phyloP scores from a whole-genome alignment of 2,113 vertebrate species.

The Chaetura pelagica region DNA sequence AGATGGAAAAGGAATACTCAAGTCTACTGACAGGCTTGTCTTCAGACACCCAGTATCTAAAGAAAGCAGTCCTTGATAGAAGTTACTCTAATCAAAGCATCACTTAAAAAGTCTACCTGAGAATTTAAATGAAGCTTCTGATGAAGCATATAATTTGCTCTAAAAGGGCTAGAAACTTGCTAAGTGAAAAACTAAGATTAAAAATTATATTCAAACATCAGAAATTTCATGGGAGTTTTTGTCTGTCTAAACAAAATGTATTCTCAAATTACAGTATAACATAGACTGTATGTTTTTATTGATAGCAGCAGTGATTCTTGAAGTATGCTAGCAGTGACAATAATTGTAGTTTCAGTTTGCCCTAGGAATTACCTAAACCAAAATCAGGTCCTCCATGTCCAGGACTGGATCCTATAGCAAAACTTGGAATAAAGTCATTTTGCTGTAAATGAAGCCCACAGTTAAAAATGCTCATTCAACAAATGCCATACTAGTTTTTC shows the following conservation, averaged over 20 bases:
- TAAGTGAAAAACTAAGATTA: neutral
- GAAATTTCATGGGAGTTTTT: neutral
- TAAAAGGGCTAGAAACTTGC: neutral
- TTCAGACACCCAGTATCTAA: neutral
- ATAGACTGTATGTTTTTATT: neutral
- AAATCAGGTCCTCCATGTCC: neutral
- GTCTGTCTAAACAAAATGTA: neutral
- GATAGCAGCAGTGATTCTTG: neutral
- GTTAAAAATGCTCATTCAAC: neutral
- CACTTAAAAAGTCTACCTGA: neutral
- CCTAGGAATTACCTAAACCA: neutral
- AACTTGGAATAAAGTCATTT: neutral
- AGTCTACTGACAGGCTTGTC: neutral
- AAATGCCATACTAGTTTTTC: neutral
- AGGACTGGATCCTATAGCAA: neutral
- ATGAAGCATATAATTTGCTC: neutral
- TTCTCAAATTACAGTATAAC: neutral
- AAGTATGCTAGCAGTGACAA: neutral
- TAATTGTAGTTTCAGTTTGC: neutral
- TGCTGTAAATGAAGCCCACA: rapidly evolving
- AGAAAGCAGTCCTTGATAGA: neutral
- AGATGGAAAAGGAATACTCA: neutral
- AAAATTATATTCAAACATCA: neutral
- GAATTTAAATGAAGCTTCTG: neutral
- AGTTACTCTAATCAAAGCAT: neutral